Conservation (phyloP, 2,797 vertebrate species). For the Gallirallus australis region DNA sequence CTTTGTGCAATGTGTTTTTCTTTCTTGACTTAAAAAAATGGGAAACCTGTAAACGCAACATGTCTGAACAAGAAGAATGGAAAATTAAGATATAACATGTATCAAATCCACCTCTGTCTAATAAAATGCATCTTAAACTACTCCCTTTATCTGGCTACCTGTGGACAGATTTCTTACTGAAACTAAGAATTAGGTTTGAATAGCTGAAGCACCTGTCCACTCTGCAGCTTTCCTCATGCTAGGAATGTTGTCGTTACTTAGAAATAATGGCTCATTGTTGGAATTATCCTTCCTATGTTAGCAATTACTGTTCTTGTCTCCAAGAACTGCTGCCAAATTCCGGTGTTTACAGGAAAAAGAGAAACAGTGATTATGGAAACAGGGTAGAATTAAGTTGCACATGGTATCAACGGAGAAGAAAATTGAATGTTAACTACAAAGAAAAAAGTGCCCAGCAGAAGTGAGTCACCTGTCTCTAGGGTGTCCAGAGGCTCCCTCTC, state of each 20-base stretch:
- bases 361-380: neutral
- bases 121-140: slow-evolving; percentile 61
- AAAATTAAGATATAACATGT: slow-evolving; percentile 43
- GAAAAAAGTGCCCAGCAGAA: neutral
- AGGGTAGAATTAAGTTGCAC: neutral
- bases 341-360: neutral
- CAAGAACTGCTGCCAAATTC: neutral
- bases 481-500: neutral
- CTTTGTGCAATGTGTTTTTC: slow-evolving; percentile 56
- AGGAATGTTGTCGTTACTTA: neutral
- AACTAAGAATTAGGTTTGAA: neutral
- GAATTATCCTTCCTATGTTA: neutral
- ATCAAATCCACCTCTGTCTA: slow-evolving; percentile 61
- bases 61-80: slow-evolving; percentile 41
- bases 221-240: neutral
- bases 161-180: neutral
- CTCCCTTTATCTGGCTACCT: neutral
- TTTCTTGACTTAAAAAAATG: slow-evolving; percentile 38
- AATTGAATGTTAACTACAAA: neutral
- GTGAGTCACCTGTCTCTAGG: neutral
- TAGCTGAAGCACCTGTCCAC: neutral
- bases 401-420: neutral
- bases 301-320: neutral
- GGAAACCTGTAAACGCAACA: slow-evolving; percentile 41
- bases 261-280: neutral